A percentile compares a stretch with the other conserved stretches of the same genome.
Evolutionary conservation across 2,797 vertebrate species (phyloP).

Genomic region (Oophaga sylvatica): DNA sequence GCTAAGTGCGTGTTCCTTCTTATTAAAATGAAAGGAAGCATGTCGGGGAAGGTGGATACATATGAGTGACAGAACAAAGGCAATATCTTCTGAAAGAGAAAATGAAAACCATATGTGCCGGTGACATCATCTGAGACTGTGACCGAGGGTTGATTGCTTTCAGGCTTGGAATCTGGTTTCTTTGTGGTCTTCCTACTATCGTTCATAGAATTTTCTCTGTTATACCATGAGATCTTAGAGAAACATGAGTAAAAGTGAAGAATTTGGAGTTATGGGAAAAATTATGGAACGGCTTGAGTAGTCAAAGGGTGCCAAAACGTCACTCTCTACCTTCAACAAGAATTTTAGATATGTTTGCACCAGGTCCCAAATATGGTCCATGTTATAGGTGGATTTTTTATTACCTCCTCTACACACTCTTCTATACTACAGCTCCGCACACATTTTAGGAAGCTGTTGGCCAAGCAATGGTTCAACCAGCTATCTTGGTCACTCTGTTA

Average conservation of each 20-base stretch:
- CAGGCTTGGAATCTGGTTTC: conserved; percentile 49
- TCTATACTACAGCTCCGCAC: too few relatives aligned
- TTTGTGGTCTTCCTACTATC: conserved; percentile 23
- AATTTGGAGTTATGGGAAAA: too few relatives aligned
- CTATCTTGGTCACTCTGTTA: too few relatives aligned
- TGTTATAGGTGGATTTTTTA: too few relatives aligned
- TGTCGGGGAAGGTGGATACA: not conserved
- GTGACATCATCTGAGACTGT: conserved; percentile 48
- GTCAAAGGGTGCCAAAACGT: too few relatives aligned
- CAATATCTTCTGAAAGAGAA: not conserved
- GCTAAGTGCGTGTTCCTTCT: not conserved
- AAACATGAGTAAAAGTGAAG: not conserved
- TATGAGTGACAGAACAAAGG: conserved; percentile 42
- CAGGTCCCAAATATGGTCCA: not conserved
- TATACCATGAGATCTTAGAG: not conserved
- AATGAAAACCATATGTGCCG: conserved; percentile 55
- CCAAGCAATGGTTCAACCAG: too few relatives aligned
- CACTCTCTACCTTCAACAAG: too few relatives aligned
- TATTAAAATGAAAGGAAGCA: conserved; percentile 32
- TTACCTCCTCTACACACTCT: too few relatives aligned
- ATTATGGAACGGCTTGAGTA: not conserved
- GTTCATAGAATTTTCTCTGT: not conserved
- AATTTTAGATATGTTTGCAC: too few relatives aligned
- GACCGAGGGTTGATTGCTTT: conserved; percentile 39
- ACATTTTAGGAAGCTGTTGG: too few relatives aligned